Conservation (phyloP, 2,797 vertebrate genomes). For the Pseudomugil tenellus region DNA sequence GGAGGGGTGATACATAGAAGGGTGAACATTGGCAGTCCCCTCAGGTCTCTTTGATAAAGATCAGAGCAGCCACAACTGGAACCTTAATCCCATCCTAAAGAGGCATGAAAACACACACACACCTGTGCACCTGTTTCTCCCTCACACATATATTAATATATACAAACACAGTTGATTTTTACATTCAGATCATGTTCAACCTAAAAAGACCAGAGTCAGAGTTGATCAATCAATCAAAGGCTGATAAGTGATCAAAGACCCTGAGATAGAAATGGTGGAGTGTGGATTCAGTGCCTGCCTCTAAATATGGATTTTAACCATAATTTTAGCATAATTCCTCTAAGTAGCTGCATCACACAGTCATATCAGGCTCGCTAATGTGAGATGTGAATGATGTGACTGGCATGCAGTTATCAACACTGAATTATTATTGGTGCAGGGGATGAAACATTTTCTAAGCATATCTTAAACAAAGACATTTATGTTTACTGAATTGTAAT, state of each 20-base stretch:
- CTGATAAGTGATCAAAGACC: slow-evolving; percentile 55
- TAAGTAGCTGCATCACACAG: slow-evolving; percentile 18
- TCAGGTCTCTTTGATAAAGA: slow-evolving; percentile 72
- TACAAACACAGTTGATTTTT: slow-evolving; percentile 49
- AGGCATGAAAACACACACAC: slow-evolving; percentile 1
- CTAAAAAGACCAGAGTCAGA: slow-evolving; percentile 50
- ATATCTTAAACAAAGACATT: slow-evolving; percentile 7
- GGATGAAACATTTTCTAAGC: not conserved
- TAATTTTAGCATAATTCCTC: slow-evolving; percentile 10
- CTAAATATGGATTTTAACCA: slow-evolving; percentile 28
- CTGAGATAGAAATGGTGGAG: slow-evolving; percentile 40
- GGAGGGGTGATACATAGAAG: slow-evolving; percentile 50
- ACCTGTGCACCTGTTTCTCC: slow-evolving; percentile 2
- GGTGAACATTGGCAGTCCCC: slow-evolving; percentile 66
- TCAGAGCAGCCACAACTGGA: slow-evolving; percentile 55
- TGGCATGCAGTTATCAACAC: slow-evolving; percentile 25
- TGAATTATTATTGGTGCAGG: slow-evolving; percentile 32
- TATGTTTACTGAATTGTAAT: slow-evolving; percentile 22
- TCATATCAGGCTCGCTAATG: slow-evolving; percentile 42
- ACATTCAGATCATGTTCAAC: slow-evolving; percentile 61
- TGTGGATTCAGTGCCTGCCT: slow-evolving; percentile 34
- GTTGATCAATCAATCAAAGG: slow-evolving; percentile 62
- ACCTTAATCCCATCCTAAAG: slow-evolving; percentile 46
- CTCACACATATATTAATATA: not conserved
- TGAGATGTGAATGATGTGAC: slow-evolving; percentile 25